Conservation (phyloP, 2,888 invertebrate species). For the Platerodrilus igneus region DNA sequence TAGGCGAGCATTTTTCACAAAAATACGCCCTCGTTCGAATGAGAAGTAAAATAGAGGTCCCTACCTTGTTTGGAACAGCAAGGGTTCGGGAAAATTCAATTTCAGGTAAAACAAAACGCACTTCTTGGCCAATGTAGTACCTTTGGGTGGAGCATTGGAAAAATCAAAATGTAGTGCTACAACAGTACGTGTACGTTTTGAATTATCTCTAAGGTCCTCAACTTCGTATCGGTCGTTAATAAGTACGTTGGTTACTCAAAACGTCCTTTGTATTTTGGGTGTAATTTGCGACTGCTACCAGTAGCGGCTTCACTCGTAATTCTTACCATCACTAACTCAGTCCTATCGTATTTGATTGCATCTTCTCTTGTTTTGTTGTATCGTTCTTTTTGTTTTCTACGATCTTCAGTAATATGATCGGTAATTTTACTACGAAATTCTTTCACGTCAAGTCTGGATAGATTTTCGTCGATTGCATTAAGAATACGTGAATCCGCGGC, state of each 20-base stretch:
- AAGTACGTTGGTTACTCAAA: slow-evolving; percentile 9
- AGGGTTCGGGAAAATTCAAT: too few species aligned
- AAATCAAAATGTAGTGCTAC: too few species aligned
- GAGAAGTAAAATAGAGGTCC: too few species aligned
- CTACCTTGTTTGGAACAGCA: too few species aligned
- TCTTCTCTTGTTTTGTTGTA: slow-evolving; percentile 16
- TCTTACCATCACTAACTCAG: slow-evolving; percentile 22
- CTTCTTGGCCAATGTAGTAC: too few species aligned
- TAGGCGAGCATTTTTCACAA: too few species aligned
- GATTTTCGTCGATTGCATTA: slow-evolving; percentile 9
- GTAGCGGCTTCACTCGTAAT: slow-evolving; percentile 19
- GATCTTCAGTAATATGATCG: slow-evolving; percentile 16
- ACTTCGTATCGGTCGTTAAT: slow-evolving; percentile 14
- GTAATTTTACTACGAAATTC: slow-evolving; percentile 14
- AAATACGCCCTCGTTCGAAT: too few species aligned
- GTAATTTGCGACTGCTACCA: slow-evolving; percentile 20
- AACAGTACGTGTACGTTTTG: background rate
- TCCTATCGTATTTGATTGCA: slow-evolving; percentile 6
- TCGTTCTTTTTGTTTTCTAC: slow-evolving; percentile 19
- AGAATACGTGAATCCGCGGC: slow-evolving; percentile 16
- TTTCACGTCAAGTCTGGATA: slow-evolving; percentile 13
- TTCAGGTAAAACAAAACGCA: too few species aligned
- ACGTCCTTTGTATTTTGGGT: slow-evolving; percentile 22
- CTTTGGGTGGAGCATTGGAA: too few species aligned
- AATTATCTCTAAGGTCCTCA: slow-evolving; percentile 4